phyloP scores from a whole-genome alignment of 2,888 invertebrate genomes.

The Pseudoips prasinana region DNA sequence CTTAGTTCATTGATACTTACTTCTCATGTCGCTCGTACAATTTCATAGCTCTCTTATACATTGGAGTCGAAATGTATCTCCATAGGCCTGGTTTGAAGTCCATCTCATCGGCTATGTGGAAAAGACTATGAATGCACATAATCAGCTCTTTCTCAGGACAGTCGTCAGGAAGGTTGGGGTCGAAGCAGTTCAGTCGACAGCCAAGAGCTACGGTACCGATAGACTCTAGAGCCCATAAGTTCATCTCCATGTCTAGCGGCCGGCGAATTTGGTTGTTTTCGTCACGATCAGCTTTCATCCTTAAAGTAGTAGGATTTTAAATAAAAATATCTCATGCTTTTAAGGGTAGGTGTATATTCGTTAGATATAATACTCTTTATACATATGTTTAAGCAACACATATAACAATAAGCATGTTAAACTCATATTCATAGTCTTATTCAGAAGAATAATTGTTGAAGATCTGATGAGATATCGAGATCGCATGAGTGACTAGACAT shows the following conservation, averaged over 20 bases:
- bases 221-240: constrained; percentile 85
- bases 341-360: too few species aligned
- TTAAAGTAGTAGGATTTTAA: constrained; percentile 42
- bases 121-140: constrained; percentile 51
- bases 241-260: constrained; percentile 79
- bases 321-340: not conserved
- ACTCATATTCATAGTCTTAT: too few species aligned
- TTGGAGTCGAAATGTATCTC: constrained; percentile 49
- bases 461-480: too few species aligned
- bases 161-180: constrained; percentile 50
- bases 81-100: constrained; percentile 59
- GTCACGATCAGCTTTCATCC: constrained; percentile 76
- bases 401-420: too few species aligned
- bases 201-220: constrained; percentile 64
- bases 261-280: constrained; percentile 77
- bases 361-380: too few species aligned
- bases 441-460: too few species aligned
- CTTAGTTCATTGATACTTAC: constrained; percentile 45
- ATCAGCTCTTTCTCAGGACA: constrained; percentile 57
- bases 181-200: constrained; percentile 57
- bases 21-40: constrained; percentile 52
- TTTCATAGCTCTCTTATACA: constrained; percentile 54
- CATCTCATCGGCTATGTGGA: constrained; percentile 38
- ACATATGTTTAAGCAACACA: too few species aligned
- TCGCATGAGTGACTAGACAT: too few species aligned